Conservation (phyloP, 1,140 invertebrate genomes). For the Theocolax elegans region DNA sequence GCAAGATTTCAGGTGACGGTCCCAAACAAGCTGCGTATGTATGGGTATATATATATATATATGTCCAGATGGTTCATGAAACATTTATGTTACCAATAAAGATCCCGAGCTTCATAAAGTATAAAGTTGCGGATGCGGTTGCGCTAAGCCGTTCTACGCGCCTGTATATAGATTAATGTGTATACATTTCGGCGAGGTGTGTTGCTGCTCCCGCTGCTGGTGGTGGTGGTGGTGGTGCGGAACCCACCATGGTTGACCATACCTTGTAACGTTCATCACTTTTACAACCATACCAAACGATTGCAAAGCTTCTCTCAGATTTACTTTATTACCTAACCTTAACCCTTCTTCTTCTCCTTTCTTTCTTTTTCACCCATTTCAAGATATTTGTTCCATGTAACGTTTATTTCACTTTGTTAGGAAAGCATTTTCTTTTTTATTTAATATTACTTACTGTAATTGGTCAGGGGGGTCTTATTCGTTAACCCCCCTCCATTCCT, state of each 20-base stretch:
- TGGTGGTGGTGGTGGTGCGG: no score
- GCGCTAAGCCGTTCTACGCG: neutral
- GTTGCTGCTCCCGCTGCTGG: no score
- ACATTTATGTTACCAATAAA: conserved; percentile 23
- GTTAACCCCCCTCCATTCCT: no score
- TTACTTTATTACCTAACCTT: conserved; percentile 17
- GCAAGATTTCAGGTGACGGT: no score
- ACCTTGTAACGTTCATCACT: conserved; percentile 21
- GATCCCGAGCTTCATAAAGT: conserved; percentile 1
- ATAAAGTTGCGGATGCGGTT: neutral
- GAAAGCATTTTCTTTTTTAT: no score
- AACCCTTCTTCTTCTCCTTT: neutral
- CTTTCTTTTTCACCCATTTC: neutral
- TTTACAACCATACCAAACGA: neutral
- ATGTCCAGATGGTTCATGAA: conserved; percentile 12
- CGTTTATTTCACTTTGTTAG: no score
- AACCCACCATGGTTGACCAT: no score
- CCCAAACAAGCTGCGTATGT: no score
- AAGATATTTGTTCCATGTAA: no score
- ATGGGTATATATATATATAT: no score
- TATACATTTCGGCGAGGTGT: neutral
- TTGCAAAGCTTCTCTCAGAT: neutral
- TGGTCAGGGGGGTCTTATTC: no score
- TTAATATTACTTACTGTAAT: no score
- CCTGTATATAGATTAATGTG: neutral